phyloP scores from a whole-genome alignment of 2,888 invertebrate species.

The Gymnosoma rotundatum region DNA sequence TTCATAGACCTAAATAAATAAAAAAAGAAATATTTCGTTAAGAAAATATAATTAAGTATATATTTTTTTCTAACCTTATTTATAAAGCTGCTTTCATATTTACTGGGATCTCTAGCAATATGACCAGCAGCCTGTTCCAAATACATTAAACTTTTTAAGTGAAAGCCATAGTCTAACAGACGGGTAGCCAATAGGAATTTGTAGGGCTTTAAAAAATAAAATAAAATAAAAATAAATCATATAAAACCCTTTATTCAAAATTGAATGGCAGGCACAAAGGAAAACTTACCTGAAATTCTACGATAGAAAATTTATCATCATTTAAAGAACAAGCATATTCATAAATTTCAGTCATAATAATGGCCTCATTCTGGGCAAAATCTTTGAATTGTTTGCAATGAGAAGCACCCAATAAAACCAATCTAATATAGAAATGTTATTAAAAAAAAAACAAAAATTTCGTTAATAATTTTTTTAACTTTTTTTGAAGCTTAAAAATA shows the following conservation, averaged over 20 bases:
- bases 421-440: constrained; percentile 82
- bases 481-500: not conserved
- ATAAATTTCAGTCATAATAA: constrained; percentile 97
- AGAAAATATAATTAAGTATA: not conserved
- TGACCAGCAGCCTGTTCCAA: constrained; percentile 90
- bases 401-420: constrained; percentile 91
- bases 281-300: constrained; percentile 87
- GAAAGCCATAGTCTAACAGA: constrained; percentile 89
- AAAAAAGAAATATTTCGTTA: too few relatives aligned
- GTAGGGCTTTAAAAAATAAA: constrained; percentile 85
- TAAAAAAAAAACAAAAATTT: too few relatives aligned
- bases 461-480: not conserved
- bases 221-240: not conserved
- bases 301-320: constrained; percentile 87
- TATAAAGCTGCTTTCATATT: constrained; percentile 83
- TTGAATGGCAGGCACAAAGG: not conserved
- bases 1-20: constrained; percentile 80
- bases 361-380: constrained; percentile 91
- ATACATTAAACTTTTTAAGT: constrained; percentile 92
- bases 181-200: constrained; percentile 92
- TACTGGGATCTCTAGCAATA: constrained; percentile 84
- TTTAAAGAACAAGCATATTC: constrained; percentile 94
- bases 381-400: constrained; percentile 85
- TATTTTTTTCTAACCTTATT: constrained; percentile 80
- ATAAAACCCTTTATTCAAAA: not conserved